These are phyloP conservation scores for Trissoscelio sp. DNA, from an alignment of 2,888 invertebrate genomes.

Conservation along the genomic window DNA sequence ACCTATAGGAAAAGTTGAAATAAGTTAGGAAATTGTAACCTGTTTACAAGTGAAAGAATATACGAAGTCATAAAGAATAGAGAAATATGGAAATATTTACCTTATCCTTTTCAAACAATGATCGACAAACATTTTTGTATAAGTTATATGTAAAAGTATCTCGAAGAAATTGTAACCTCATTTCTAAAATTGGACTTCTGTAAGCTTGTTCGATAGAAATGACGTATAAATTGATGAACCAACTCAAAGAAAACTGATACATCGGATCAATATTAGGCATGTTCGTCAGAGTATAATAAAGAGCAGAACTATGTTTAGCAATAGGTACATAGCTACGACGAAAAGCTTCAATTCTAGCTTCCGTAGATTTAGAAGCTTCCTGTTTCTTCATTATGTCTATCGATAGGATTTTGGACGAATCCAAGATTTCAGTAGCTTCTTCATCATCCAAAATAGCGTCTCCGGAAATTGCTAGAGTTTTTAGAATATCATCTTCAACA, in stretches of 20 bases:
- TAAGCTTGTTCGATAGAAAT: constrained; percentile 90
- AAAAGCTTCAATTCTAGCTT: constrained; percentile 90
- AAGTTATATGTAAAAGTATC: constrained; percentile 92
- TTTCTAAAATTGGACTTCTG: constrained; percentile 89
- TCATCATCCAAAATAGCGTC: constrained; percentile 97
- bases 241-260: constrained; percentile 94
- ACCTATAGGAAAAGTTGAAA: too few species aligned
- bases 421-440: constrained; percentile 93
- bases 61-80: too few species aligned
- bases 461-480: constrained; percentile 91
- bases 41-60: too few species aligned
- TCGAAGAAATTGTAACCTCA: constrained; percentile 88
- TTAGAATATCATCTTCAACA: constrained; percentile 94
- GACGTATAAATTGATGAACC: constrained; percentile 93
- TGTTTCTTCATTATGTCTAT: constrained; percentile 93
- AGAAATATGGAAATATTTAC: constrained; percentile 82
- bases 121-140: constrained; percentile 91
- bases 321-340: constrained; percentile 90
- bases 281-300: constrained; percentile 93
- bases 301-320: constrained; percentile 90
- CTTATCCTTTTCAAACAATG: constrained; percentile 94
- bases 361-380: constrained; percentile 90
- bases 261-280: constrained; percentile 93
- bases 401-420: constrained; percentile 92
- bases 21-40: too few species aligned